Base-by-base conservation (phyloP, 2,113 vertebrate species). In the Salvelinus sp. region DNA sequence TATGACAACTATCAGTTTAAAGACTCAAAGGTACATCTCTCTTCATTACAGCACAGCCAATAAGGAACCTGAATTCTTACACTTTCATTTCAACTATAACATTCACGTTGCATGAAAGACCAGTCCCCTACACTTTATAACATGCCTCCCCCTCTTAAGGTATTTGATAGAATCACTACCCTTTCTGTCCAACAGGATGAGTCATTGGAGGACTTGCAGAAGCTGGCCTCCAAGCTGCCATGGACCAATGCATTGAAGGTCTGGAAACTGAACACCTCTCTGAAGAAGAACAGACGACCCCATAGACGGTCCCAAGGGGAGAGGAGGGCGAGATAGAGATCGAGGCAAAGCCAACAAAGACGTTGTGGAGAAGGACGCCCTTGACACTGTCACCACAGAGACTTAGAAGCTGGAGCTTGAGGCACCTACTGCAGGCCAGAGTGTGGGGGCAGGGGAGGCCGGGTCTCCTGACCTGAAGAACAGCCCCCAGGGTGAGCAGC, bases 221-320 rank as follows among this genome's bases (percentile, higher is more conserved):
- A 94, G 72, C 90, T 99, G 64, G 96, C 95, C 83, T 91, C 93
- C 70, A 92, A 91, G n/a, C 93, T 99, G n/a, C 90, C 95, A 33
- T 98, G 98, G 97, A 88, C 85, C 0, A 70, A 92, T 23, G 94
- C 97, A 0, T 85, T 99, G 74, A 93, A 94, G 88, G 93, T 97
- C 30, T 99, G 97, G 98, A 95, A 94, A 73, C 82, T 95, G 22
- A 99, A 99, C 84, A 92, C 93, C 85, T 92, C 88, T 71, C 84
- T 97, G 6, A 99, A 98, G 88, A 99, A 98, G 88, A 98, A 90
- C 71, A 98, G 96, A 86, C 88, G 89, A 48, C 93, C 93, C 65
- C 91, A 91, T 58, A 96, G 89, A 90, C 96, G 85, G 57, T 75
- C 76, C 4, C 84, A 72, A 2, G 25, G 66, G 30, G 33, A 38